Base-by-base conservation (phyloP, 53 echinoderm and acorn worm species). In the Pentamera pediparva region DNA sequence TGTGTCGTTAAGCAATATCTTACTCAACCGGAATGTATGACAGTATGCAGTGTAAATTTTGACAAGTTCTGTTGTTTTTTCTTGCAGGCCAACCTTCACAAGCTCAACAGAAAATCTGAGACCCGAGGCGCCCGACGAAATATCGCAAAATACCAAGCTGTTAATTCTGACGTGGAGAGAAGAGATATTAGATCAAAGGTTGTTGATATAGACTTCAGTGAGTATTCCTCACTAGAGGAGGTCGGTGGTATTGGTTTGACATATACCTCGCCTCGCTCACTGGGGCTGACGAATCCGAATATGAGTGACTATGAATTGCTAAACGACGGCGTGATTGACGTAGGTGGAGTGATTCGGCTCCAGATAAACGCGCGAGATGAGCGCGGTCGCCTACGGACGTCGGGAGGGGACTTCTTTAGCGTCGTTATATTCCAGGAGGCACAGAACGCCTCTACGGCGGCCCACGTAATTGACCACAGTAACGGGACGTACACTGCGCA, bases 171-270 rank as follows among this genome's bases (percentile, higher is more conserved):
- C 9, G 54, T 9, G 9, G 25, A 54, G 2, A 24, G 25, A 17
- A 3, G 13, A 67, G 48, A 2, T 21, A 2, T 29, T 6, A 37
- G 30, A 1, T 45, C 45, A 10, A 67, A 45, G 31, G 28, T 67
- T 15, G 30, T 67, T 12, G 19, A 67, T 41, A n/a, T 67, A 4
- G 45, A 41, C 22, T 41, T 43, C 11, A 67, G 41, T 22, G 67
- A 22, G 20, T 47, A 15, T 3, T 18, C 30, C 6, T 12, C 41
- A 4, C 21, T 43, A 30, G 18, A 67, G 29, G 29, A 19, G 2
- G 77, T 77, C 19, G 73, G 55, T 4, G 73, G 73, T 11, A 51
- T 72, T 22, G 73, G 73, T 5, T 18, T 72, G 31, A 72, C 73
- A 12, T 72, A 72, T 37, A 30, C 21, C 6, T 72, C 21, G 52